Conservation (phyloP, 2,797 vertebrate genomes). For the Gadopsis bispinosus region DNA sequence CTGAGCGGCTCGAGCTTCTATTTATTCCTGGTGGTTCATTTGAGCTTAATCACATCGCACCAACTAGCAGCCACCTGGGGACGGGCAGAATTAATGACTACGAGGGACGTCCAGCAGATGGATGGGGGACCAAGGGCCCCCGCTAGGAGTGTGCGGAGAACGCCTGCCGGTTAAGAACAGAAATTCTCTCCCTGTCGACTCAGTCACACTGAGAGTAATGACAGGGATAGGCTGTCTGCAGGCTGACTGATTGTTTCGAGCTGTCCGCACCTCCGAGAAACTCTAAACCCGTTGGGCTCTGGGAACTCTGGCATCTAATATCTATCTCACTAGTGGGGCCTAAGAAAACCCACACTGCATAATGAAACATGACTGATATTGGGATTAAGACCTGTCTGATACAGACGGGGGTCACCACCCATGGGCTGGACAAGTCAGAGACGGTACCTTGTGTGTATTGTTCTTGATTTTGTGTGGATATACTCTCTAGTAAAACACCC, state of each 20-base stretch:
- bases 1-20: constrained; percentile 53
- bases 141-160: constrained; percentile 51
- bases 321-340: constrained; percentile 38
- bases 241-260: constrained; percentile 62
- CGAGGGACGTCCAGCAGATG: constrained; percentile 74
- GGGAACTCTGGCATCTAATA: constrained; percentile 43
- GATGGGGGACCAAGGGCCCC: constrained; percentile 60
- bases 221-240: constrained; percentile 60
- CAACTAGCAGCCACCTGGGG: constrained; percentile 73
- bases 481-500: background rate
- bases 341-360: constrained; percentile 27
- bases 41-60: constrained; percentile 78
- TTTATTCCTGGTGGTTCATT: constrained; percentile 78
- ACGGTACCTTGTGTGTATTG: constrained; percentile 2
- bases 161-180: constrained; percentile 54
- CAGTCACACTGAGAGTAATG: constrained; percentile 59
- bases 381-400: constrained; percentile 37
- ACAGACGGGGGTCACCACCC: constrained; percentile 30
- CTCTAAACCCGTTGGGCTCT: constrained; percentile 41
- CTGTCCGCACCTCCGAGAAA: constrained; percentile 53
- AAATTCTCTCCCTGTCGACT: constrained; percentile 24
- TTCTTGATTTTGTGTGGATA: constrained; percentile 4
- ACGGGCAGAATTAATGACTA: constrained; percentile 75
- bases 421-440: constrained; percentile 14
- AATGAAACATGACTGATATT: constrained; percentile 54